These are phyloP conservation scores for Eugnorisma glareosa DNA, from an alignment of 2,888 invertebrate species.

Conservation along the genomic window DNA sequence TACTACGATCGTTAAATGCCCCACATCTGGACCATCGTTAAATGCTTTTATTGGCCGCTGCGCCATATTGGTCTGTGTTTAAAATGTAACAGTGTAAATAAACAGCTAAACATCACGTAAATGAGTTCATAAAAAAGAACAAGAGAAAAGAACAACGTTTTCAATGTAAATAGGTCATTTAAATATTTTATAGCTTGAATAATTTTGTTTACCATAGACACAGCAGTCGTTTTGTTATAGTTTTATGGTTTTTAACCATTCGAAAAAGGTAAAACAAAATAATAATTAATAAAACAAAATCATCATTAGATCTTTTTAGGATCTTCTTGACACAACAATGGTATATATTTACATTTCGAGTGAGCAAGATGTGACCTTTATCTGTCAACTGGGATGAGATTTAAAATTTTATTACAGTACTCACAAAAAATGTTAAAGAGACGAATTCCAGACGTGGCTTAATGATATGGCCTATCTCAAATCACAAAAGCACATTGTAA, in stretches of 20 bases:
- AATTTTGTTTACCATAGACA: slow-evolving; percentile 23
- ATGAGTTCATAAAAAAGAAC: slow-evolving; percentile 56
- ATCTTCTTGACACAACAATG: slow-evolving; percentile 43
- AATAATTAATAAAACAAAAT: slow-evolving; percentile 21
- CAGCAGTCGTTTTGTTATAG: not conserved
- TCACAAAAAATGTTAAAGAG: slow-evolving; percentile 46
- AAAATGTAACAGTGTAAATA: slow-evolving; percentile 59
- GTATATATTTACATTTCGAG: slow-evolving; percentile 55
- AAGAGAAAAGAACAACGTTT: slow-evolving; percentile 43
- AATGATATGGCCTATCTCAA: slow-evolving; percentile 58
- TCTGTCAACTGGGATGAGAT: slow-evolving; percentile 52
- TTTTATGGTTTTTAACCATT: not conserved
- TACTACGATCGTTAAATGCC: slow-evolving; percentile 63
- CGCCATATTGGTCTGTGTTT: slow-evolving; percentile 51
- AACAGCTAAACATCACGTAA: slow-evolving; percentile 60
- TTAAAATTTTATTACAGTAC: slow-evolving; percentile 51
- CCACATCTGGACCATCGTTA: slow-evolving; percentile 64
- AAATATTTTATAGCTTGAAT: slow-evolving; percentile 49
- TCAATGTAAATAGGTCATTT: slow-evolving; percentile 49
- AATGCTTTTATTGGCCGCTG: slow-evolving; percentile 61
- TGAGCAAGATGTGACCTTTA: slow-evolving; percentile 49
- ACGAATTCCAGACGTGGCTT: slow-evolving; percentile 50
- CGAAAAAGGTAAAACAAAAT: not conserved
- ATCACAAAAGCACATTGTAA: slow-evolving; percentile 74
- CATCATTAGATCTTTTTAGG: slow-evolving; percentile 1